Base-by-base conservation (phyloP, 2,113 vertebrate genomes). In the Scophthalmus maximus region DNA sequence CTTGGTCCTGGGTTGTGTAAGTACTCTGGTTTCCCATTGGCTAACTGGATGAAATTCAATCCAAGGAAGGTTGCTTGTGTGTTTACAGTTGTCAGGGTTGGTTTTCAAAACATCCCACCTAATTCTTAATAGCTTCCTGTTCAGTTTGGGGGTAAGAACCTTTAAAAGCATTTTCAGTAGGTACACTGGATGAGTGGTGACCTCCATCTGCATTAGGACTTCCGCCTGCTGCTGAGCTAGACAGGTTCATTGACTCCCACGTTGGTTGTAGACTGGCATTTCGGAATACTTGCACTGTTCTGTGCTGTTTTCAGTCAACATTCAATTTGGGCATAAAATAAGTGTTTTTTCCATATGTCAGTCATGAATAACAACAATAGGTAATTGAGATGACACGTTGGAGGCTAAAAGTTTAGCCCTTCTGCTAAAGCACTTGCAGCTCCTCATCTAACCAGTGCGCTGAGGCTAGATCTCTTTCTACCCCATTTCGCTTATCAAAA, bases 61-160 rank as follows among this genome's bases (percentile, higher is more conserved):
- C 68, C 20, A 42, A 55, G 50, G 25, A n/a, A 30, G 29, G n/a
- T 4, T 3, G 20, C 8, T 56, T 62, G 56, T 61, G 44, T 78
- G 61, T 88, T 81, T 53, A 58, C 68, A 78, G 53, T 66, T 42
- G 73, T 66, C 56, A 65, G 56, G 49, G 59, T 58, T 38, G 2
- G 42, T 61, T 46, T n/a, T 53, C 44, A 52, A 53, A 58, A 42
- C 18, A 51, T 40, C 5, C 22, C 73, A 10, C 36, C 40, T 18
- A 46, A 46, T n/a, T n/a, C 42, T 46, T 46, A n/a, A n/a, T n/a
- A 18, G 34, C 70, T 75, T 87, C 69, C 84, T 86, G 77, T 82
- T 83, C 36, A 68, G 47, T 26, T 40, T 12, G 36, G 14, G 36
- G 36, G 12, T 4, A 38, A 15, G 12, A 26, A 20, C 0, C 17